Conservation (phyloP, 1,140 invertebrate genomes). For the Argopecten irradians region DNA sequence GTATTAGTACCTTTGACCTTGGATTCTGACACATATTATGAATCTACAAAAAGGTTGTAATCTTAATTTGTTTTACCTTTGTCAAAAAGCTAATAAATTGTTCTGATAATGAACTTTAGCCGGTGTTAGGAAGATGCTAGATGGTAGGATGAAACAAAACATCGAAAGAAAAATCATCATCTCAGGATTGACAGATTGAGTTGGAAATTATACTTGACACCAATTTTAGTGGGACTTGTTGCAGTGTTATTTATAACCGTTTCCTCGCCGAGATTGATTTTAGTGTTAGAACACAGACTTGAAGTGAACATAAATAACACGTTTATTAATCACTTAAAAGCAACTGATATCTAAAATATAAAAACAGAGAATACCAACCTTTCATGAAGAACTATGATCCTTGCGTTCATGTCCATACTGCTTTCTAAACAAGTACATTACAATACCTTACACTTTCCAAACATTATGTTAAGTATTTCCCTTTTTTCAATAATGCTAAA, state of each 20-base stretch:
- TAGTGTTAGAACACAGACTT: background rate
- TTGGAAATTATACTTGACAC: background rate
- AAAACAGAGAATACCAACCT: background rate
- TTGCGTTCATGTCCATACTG: background rate
- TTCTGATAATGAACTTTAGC: background rate
- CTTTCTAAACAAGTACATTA: background rate
- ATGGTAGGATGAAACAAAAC: background rate
- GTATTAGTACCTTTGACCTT: no score
- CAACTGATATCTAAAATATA: background rate
- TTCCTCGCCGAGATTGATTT: background rate
- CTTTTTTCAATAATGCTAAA: background rate
- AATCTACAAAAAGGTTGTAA: no score
- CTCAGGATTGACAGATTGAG: background rate
- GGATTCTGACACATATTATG: no score
- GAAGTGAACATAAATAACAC: background rate
- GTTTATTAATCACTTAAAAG: constrained; percentile 9
- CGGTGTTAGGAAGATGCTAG: background rate
- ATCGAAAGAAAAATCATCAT: background rate
- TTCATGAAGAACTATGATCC: background rate
- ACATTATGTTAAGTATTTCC: background rate
- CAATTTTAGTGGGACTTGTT: background rate
- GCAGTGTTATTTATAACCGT: background rate
- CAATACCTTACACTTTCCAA: background rate
- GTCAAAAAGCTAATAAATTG: no score
- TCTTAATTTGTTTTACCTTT: no score